Base-by-base conservation (phyloP, 2,113 vertebrate species). In the Todiramphus saurophagus region DNA sequence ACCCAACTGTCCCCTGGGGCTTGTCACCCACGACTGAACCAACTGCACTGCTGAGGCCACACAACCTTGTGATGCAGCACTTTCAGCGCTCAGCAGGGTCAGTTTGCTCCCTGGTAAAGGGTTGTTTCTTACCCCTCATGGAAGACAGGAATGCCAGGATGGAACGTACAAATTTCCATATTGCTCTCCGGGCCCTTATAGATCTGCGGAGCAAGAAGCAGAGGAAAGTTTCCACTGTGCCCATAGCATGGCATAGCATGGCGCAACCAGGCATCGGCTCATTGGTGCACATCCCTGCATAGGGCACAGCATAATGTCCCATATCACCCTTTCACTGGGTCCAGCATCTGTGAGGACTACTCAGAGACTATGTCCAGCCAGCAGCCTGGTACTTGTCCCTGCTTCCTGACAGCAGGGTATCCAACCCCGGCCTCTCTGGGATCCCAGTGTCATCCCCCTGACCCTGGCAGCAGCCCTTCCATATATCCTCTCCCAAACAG, bases 61-160 rank as follows among this genome's bases (percentile, higher is more conserved):
- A 15, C 35, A 21, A 10, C 78, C 46, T 50, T 50, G 37, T 6
- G 0, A 0, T 7, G 60, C 3, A 6, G 25, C 60, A 12, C 11
- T 63, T 58, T 12, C 44, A 76, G 89, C 30, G 53, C 11, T 2
- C 41, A 46, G 60, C 39, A 58, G 37, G 35, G 27, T n/a, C 53
- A 41, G 16, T 74, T 46, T 77, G 3, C 24, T 50, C 25, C 31
- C 67, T 1, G 1, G 10, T 13, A 33, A 67, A 84, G 37, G n/a
- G 3, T 3, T 16, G 24, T 88, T 69, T 59, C 98, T 99, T 95
- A 99, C 99, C 99, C 99, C 64, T 99, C 99, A 10, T 99, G 99
- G 92, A 99, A 99, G 84, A 99, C 98, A 17, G 99, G 99, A 1
- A 93, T 98, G 1, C 99, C 99, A 5, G 99, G 98, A 80, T 99